Percentiles rank a stretch among this genome's conserved stretches.
phyloP scores from a whole-genome alignment of 2,113 vertebrate genomes.

The Probosciger aterrimus region DNA sequence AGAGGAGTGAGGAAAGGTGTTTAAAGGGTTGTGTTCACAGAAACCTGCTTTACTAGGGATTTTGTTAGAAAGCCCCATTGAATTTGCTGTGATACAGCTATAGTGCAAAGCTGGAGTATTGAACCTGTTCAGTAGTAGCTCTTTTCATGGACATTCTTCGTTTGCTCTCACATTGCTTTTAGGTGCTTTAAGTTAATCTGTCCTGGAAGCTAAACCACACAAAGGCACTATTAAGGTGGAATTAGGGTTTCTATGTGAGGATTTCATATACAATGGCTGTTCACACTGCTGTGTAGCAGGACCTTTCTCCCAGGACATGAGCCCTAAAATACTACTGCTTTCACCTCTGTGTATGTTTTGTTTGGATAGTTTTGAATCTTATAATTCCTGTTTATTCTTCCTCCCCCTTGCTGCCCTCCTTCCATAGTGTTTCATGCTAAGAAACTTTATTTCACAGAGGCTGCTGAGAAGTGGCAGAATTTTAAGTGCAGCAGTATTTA shows the following conservation, averaged over 20 bases:
- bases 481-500: background rate
- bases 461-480: background rate
- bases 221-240: background rate
- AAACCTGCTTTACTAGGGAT: background rate
- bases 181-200: background rate
- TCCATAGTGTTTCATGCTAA: background rate
- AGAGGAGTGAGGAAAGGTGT: background rate
- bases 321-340: background rate
- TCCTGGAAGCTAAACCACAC: background rate
- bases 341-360: background rate
- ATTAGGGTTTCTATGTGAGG: background rate
- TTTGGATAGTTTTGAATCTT: background rate
- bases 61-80: background rate
- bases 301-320: background rate
- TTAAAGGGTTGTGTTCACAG: background rate
- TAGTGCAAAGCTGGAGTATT: background rate
- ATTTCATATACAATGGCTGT: background rate
- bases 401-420: background rate
- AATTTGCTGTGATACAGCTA: background rate
- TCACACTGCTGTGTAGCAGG: background rate
- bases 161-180: background rate
- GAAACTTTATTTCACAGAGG: background rate
- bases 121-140: rapidly evolving
- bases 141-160: background rate
- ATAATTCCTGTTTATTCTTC: background rate